Evolutionary conservation across 1,140 invertebrate species (phyloP), one percentile per base, ranked within the genome.

Genomic region (Steinernema khuongi): DNA sequence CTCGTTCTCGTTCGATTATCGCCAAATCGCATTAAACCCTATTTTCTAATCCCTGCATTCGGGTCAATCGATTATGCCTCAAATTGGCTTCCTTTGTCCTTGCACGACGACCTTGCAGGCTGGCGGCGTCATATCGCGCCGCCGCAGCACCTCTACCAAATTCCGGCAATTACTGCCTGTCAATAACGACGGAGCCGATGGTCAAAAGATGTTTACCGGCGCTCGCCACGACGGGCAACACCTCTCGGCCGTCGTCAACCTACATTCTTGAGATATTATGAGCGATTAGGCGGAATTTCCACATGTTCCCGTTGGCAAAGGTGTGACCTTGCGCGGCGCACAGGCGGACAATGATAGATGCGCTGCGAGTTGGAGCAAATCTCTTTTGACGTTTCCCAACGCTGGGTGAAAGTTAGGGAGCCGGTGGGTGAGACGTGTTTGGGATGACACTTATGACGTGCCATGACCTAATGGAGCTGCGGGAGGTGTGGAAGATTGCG

Each of bases 121-220:
- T n/a, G n/a, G n/a, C n/a, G n/a, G n/a, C n/a, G n/a, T n/a, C n/a
- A n/a, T n/a, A n/a, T n/a, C n/a, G n/a, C n/a, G n/a, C 36, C 36
- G n/a, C 7, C 36, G 7, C 36, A 41, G 7, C 36, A 41, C 36
- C 36, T 60, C 50, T 22, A 60, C 50, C 50, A 26, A 60, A 60
- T 60, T 60, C 50, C 50, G 50, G 50, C 50, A 60, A 60, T 60
- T 60, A 60, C 50, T 22, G 50, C 50, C 50, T 60, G 50, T 60
- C 50, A 60, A 60, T 60, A 60, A 60, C 36, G n/a, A 41, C 36
- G n/a, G n/a, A n/a, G n/a, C n/a, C n/a, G n/a, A 7, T 41, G 7
- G 7, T 41, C 36, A 7, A 41, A 11, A 41, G 50, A 60, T 60
- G 50, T 60, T 60, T 60, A 60, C 50, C 50, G 50, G 36, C 36